Percentiles rank a stretch among this genome's conserved stretches.
These are phyloP conservation scores for Malthinus seriepunctatus DNA, from an alignment of 2,888 invertebrate species.

Conservation along the genomic window DNA sequence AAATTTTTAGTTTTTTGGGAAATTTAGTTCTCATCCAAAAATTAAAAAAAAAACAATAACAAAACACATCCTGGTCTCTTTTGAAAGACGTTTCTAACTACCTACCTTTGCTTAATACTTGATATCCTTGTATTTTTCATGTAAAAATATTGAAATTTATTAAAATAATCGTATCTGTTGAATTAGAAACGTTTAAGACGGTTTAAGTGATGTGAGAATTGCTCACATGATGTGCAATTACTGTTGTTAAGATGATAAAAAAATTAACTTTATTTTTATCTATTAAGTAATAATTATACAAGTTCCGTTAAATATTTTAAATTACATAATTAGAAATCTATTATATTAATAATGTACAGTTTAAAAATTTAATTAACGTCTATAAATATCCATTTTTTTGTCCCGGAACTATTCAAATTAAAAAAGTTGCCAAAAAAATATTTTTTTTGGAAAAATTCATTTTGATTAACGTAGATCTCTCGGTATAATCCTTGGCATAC, in stretches of 20 bases:
- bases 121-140: constrained; percentile 6
- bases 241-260: background rate
- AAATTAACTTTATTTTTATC: background rate
- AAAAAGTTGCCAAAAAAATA: background rate
- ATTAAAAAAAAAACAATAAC: no score
- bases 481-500: constrained; percentile 8
- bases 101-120: background rate
- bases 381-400: background rate
- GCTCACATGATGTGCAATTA: background rate
- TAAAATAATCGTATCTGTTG: background rate
- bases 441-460: background rate
- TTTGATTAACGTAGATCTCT: background rate
- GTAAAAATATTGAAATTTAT: constrained; percentile 3
- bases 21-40: no score
- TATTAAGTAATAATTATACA: background rate
- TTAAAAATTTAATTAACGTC: constrained; percentile 1
- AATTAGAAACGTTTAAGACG: constrained; percentile 1
- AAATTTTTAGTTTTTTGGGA: background rate
- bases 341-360: background rate
- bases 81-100: background rate
- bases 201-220: background rate
- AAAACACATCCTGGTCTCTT: background rate
- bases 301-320: constrained; percentile 1
- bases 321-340: constrained; percentile 3
- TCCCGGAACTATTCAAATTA: background rate